Base-by-base conservation (phyloP, 1,140 invertebrate species). In the Amyelois transitella region DNA sequence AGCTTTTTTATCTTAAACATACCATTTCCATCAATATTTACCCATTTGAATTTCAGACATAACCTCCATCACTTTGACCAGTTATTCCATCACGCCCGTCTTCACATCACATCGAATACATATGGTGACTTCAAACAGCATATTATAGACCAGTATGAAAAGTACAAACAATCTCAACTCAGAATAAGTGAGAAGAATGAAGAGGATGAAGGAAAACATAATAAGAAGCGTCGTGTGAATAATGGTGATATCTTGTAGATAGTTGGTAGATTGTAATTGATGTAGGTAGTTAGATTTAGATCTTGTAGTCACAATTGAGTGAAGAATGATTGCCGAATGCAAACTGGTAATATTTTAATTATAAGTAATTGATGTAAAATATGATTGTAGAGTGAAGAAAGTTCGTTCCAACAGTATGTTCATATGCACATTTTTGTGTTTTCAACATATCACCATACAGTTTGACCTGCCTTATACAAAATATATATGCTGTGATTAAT, bases 31-130 rank as follows among this genome's bases (percentile, higher is more conserved):
- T n/a, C n/a, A n/a, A n/a, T n/a, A n/a, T n/a, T n/a, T n/a, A n/a
- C n/a, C n/a, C n/a, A n/a, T 53, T 58, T 56, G 3, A 32, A 61
- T 81, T 64, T 7, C 75, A 86, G 83, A 51, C 83, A 86, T 50
- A 86, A 86, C 43, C 71, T 86, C 0, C 72, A 86, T 51, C 75
- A 84, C 48, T 87, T 79, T 61, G 72, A 87, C 55, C 77, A 85
- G 45, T 62, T 85, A 55, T 87, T 87, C 58, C 24, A 50, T 7
- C 64, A 85, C 55, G 66, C 72, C 6, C 74, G 81, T 32, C 66
- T 55, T 28, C 77, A 85, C 58, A 84, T 87, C n/a, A 57, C 66
- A 6, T 57, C 66, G 0, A 68, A 70, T 2, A 81, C 78, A 18
- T 86, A 76, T 51, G 19, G 58, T 10, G 49, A 51, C 5, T 86